These are phyloP conservation scores for Sinopyrophorus schimmeli DNA, from an alignment of 2,888 invertebrate genomes.

Conservation along the genomic window DNA sequence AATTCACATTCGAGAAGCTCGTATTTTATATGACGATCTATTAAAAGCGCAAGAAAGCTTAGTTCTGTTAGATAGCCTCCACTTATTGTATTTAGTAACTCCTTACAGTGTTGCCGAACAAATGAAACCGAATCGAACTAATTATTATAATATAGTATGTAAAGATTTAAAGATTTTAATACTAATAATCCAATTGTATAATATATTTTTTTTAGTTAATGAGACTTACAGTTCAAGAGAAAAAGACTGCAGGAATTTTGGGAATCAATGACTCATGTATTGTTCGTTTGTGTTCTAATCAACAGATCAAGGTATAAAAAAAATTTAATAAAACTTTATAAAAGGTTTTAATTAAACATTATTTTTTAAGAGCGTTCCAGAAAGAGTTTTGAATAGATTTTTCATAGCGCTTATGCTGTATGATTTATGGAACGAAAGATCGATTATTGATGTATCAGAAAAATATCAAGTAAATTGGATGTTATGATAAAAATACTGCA, in stretches of 20 bases:
- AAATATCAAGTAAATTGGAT: slow-evolving; percentile 62
- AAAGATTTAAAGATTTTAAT: no score
- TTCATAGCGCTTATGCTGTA: slow-evolving; percentile 84
- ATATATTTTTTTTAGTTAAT: slow-evolving; percentile 60
- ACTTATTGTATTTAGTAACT: slow-evolving; percentile 85
- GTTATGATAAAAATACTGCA: no score
- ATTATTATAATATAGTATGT: no score
- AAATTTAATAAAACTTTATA: no score
- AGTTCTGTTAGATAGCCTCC: slow-evolving; percentile 79
- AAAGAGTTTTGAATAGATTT: slow-evolving; percentile 72
- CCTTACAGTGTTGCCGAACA: slow-evolving; percentile 70
- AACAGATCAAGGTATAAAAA: slow-evolving; percentile 61
- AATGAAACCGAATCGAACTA: slow-evolving; percentile 56
- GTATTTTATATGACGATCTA: slow-evolving; percentile 75
- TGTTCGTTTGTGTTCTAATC: slow-evolving; percentile 69
- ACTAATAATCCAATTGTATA: no score
- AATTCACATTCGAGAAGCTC: slow-evolving; percentile 73
- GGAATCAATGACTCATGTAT: slow-evolving; percentile 79
- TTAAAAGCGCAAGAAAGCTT: slow-evolving; percentile 71
- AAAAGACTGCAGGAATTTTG: slow-evolving; percentile 70
- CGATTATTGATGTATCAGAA: slow-evolving; percentile 69
- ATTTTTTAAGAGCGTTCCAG: slow-evolving; percentile 61
- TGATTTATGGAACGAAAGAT: slow-evolving; percentile 72
- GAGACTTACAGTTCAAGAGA: slow-evolving; percentile 64
- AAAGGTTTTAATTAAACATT: no score